A percentile compares a stretch with the other conserved stretches of the same genome.
These are phyloP conservation scores for Chirona hameri DNA, from an alignment of 2,888 invertebrate genomes.

Conservation along the genomic window DNA sequence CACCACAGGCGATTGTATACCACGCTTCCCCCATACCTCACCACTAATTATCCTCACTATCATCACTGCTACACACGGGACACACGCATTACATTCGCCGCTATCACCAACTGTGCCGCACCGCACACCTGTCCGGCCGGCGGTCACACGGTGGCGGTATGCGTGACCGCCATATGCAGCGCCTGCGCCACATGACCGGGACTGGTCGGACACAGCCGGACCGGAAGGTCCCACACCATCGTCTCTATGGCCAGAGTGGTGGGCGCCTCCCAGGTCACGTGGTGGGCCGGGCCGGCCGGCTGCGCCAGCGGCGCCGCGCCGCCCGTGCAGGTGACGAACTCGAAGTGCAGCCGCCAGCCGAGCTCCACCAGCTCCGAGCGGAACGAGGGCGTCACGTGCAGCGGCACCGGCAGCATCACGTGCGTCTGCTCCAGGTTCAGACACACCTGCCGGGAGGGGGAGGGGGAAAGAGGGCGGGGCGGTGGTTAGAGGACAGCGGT, in stretches of 20 bases:
- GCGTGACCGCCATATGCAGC: not conserved
- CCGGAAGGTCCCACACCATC: conserved; percentile 97
- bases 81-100: too few species aligned
- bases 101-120: too few species aligned
- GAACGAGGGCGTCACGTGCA: conserved; percentile 95
- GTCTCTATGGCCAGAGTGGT: conserved; percentile 87
- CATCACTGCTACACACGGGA: too few species aligned
- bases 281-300: conserved; percentile 52
- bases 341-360: conserved; percentile 93
- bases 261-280: conserved; percentile 74
- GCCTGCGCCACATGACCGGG: not conserved
- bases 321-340: conserved; percentile 79
- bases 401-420: conserved; percentile 85
- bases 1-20: too few species aligned
- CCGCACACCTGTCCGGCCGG: not conserved
- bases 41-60: too few species aligned
- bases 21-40: too few species aligned
- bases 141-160: not conserved
- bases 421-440: conserved; percentile 70
- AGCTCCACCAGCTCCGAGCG: conserved; percentile 82
- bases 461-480: too few species aligned
- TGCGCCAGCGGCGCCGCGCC: conserved; percentile 1
- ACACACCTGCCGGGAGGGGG: conserved; percentile 58
- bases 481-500: not conserved
- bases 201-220: conserved; percentile 47